Conservation (phyloP, 2,113 vertebrate species). For the Sylvilagus bachmani region DNA sequence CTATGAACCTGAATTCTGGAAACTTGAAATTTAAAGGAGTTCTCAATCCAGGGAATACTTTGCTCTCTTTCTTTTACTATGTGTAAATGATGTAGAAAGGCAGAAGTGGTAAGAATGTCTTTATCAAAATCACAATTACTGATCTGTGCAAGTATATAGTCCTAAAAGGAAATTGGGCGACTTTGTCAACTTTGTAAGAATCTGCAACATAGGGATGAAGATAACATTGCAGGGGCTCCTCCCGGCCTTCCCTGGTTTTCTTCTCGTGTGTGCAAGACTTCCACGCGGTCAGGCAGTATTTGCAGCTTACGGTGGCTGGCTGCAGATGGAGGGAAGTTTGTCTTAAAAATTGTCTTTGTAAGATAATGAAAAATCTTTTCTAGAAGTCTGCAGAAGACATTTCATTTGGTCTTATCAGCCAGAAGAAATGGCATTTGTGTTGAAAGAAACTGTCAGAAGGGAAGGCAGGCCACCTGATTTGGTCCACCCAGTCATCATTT, state of each 20-base stretch:
- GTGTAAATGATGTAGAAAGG: not conserved
- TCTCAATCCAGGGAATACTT: not conserved
- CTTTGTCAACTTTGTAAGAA: not conserved
- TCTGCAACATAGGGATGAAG: not conserved
- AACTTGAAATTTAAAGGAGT: not conserved
- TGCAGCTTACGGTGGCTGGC: not conserved
- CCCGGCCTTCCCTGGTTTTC: not conserved
- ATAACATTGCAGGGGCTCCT: rapidly evolving
- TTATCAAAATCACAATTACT: not conserved
- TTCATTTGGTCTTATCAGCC: not conserved
- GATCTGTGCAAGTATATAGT: not conserved
- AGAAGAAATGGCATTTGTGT: not conserved
- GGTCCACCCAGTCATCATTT: not conserved
- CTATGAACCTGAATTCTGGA: not conserved
- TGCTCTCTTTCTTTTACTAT: not conserved
- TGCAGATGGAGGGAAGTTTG: not conserved
- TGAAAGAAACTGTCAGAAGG: not conserved
- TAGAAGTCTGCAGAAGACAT: not conserved
- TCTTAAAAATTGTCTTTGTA: not conserved
- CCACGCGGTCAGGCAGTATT: not conserved
- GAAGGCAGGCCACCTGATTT: not conserved
- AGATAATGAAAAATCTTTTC: not conserved
- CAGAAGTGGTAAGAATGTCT: not conserved
- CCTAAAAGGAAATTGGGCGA: not conserved
- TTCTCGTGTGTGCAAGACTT: not conserved